Conservation (phyloP, 2,888 invertebrate genomes). For the Luffia ferchaultella region DNA sequence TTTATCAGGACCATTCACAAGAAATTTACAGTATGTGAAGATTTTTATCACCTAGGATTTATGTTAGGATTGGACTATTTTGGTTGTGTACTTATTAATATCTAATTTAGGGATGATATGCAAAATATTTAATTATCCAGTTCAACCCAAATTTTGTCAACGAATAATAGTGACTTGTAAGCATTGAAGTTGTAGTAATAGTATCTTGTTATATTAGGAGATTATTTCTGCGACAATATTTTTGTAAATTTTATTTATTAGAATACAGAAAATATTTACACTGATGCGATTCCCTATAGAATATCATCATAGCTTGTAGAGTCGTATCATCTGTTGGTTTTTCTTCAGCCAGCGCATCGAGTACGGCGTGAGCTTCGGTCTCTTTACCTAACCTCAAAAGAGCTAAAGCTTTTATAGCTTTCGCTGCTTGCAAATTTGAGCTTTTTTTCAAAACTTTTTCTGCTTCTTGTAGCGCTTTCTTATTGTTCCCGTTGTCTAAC, state of each 20-base stretch:
- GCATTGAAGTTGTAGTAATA: too few species aligned
- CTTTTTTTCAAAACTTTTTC: conserved; percentile 96
- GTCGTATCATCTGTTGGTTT: conserved; percentile 92
- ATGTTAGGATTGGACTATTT: too few species aligned
- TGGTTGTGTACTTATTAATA: too few species aligned
- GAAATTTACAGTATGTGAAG: too few species aligned
- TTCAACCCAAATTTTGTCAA: too few species aligned
- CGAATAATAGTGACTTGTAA: too few species aligned
- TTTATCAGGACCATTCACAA: too few species aligned
- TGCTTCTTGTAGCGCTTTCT: conserved; percentile 96
- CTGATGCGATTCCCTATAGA: conserved; percentile 91
- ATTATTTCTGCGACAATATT: too few species aligned
- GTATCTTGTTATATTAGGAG: too few species aligned
- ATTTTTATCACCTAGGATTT: too few species aligned
- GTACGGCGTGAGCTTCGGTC: conserved; percentile 77
- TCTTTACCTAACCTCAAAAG: conserved; percentile 87
- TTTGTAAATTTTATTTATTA: not conserved
- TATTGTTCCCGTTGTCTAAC: conserved; percentile 95
- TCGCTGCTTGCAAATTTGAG: conserved; percentile 86
- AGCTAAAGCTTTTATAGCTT: conserved; percentile 92
- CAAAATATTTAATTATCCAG: too few species aligned
- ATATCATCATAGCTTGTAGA: conserved; percentile 94
- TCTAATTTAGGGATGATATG: too few species aligned
- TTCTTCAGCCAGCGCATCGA: conserved; percentile 80
- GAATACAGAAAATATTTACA: conserved; percentile 65